Evolutionary conservation across 2,113 vertebrate species (phyloP).

Genomic region (Lycaon pictus): DNA sequence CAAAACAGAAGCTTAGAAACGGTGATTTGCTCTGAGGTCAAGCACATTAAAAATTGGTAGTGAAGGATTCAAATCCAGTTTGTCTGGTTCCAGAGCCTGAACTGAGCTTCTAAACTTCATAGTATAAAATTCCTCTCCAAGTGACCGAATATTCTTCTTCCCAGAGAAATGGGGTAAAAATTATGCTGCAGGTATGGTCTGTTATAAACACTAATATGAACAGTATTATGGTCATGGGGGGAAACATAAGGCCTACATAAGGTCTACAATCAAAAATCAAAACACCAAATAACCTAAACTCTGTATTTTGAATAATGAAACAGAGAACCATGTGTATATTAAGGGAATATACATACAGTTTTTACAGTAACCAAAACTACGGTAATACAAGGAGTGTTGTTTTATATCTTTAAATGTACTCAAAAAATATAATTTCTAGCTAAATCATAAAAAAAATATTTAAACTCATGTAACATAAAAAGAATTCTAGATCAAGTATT

Average conservation of each 20-base stretch:
- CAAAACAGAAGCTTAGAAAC: neutral
- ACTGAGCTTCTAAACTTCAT: slow-evolving; percentile 43
- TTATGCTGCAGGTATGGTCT: neutral
- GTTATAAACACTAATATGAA: neutral
- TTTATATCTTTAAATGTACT: slow-evolving; percentile 16
- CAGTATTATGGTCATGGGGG: neutral
- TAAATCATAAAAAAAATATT: neutral
- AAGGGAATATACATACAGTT: neutral
- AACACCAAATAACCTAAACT: neutral
- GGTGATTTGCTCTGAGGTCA: slow-evolving; percentile 17
- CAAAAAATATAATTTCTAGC: neutral
- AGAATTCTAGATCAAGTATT: slow-evolving; percentile 25
- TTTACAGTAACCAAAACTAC: slow-evolving; percentile 44
- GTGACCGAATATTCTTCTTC: neutral
- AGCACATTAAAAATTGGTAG: neutral
- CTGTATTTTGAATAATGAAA: slow-evolving; percentile 8
- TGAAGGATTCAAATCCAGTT: slow-evolving; percentile 34
- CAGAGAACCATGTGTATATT: neutral
- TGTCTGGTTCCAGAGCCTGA: slow-evolving; percentile 23
- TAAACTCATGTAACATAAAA: slow-evolving; percentile 36
- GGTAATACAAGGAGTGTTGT: neutral
- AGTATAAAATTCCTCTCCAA: slow-evolving; percentile 4
- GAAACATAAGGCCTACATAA: neutral
- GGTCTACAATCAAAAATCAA: neutral
- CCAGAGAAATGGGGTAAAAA: slow-evolving; percentile 14